These are phyloP conservation scores for Ariopsis seemanni DNA, from an alignment of 2,113 vertebrate genomes.

Conservation along the genomic window DNA sequence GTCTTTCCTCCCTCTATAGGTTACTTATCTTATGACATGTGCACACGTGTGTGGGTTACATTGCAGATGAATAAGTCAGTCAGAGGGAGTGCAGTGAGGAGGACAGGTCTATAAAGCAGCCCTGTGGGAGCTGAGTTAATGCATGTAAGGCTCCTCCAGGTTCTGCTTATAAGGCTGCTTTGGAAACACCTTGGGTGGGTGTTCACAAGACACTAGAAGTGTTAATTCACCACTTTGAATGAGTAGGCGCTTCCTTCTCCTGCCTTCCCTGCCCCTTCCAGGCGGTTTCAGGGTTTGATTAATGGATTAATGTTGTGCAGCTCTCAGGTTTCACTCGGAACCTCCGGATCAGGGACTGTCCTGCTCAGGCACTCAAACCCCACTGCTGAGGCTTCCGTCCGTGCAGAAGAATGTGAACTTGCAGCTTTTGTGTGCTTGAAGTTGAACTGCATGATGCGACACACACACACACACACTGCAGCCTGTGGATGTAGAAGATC, in stretches of 20 bases:
- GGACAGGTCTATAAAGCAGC: not conserved
- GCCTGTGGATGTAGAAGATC: not conserved
- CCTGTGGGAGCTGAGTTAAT: not conserved
- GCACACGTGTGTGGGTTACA: not conserved
- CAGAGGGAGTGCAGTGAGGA: not conserved
- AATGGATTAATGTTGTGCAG: constrained; percentile 15
- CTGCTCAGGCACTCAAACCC: not conserved
- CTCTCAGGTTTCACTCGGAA: constrained; percentile 30
- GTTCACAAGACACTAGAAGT: not conserved
- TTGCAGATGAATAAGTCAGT: not conserved
- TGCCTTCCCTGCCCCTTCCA: not conserved
- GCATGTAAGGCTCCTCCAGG: not conserved
- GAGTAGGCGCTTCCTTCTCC: not conserved
- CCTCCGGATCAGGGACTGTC: constrained; percentile 33
- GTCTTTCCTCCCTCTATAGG: not conserved
- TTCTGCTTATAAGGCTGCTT: not conserved
- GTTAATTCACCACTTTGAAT: not conserved
- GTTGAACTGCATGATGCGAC: not conserved
- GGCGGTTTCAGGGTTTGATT: not conserved
- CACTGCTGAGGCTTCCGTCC: not conserved
- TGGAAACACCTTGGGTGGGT: not conserved
- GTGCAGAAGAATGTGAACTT: constrained; percentile 20
- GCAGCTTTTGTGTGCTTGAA: not conserved
- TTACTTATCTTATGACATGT: no score
- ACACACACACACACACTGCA: not conserved